phyloP scores from a whole-genome alignment of 2,888 invertebrate species.

The Nesidiocoris tenuis region DNA sequence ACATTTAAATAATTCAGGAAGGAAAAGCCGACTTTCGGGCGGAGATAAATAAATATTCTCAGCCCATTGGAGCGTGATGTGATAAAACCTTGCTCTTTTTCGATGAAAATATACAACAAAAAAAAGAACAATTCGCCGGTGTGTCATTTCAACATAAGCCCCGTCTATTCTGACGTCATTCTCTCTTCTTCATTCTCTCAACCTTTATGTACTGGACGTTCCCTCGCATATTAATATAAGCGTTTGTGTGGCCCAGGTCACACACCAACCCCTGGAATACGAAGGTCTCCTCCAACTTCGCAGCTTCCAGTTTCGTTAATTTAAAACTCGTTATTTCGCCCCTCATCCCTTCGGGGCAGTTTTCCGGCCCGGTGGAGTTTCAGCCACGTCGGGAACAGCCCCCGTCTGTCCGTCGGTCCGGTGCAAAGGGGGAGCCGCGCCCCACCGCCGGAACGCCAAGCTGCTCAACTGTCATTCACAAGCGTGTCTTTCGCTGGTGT shows the following conservation, averaged over 20 bases:
- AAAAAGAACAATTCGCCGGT: too few relatives aligned
- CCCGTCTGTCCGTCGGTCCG: not conserved
- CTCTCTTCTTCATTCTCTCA: not conserved
- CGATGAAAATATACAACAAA: not conserved
- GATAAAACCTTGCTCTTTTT: not conserved
- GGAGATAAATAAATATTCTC: too few relatives aligned
- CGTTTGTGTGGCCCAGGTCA: too few relatives aligned
- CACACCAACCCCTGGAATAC: too few relatives aligned
- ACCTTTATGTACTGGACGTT: not conserved
- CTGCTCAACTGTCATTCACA: not conserved
- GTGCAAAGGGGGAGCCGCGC: not conserved
- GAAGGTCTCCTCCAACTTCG: not conserved
- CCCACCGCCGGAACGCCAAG: not conserved
- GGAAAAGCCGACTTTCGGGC: too few relatives aligned
- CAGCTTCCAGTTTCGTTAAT: not conserved
- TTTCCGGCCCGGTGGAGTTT: not conserved
- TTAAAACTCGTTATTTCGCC: not conserved
- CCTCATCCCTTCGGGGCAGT: not conserved
- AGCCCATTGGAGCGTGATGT: not conserved
- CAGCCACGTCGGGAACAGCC: not conserved
- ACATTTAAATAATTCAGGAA: too few relatives aligned
- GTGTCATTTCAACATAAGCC: not conserved
- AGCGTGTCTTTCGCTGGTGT: too few relatives aligned
- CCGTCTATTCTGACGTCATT: not conserved
- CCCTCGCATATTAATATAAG: too few relatives aligned